Percentiles rank a stretch among this genome's conserved stretches.
Evolutionary conservation across 2,797 vertebrate species (phyloP).

Genomic region (Brachyalestes nurse): DNA sequence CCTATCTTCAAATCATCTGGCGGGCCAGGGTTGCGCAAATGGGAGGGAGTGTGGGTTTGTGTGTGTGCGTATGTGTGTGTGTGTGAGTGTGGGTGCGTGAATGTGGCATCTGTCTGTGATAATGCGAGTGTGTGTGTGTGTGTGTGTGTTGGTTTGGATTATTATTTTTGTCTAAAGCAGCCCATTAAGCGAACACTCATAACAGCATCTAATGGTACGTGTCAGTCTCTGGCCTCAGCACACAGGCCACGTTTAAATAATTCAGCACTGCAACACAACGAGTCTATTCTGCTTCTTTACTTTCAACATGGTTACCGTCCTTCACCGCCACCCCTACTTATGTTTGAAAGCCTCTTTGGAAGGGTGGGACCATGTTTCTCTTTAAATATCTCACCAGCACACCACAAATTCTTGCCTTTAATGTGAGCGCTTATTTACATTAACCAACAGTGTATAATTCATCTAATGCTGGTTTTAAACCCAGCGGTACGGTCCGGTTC

Average conservation of each 20-base stretch:
- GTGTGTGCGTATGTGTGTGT: slow-evolving; percentile 29
- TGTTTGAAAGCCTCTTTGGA: slow-evolving; percentile 31
- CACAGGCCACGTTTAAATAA: slow-evolving; percentile 44
- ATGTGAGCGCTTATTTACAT: slow-evolving; percentile 17
- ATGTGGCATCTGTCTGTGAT: slow-evolving; percentile 24
- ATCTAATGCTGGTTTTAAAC: background rate
- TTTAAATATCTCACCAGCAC: slow-evolving; percentile 33
- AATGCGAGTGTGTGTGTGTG: slow-evolving; percentile 5
- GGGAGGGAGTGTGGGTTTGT: slow-evolving; percentile 27
- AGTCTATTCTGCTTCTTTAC: slow-evolving; percentile 34
- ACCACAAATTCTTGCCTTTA: slow-evolving; percentile 10
- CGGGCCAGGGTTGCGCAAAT: slow-evolving; percentile 24
- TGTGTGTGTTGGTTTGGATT: slow-evolving; percentile 32
- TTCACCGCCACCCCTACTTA: slow-evolving; percentile 9
- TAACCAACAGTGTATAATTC: slow-evolving; percentile 21
- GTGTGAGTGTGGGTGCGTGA: background rate
- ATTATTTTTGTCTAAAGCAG: slow-evolving; percentile 45
- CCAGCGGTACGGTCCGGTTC: no score
- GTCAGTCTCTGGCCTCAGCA: slow-evolving; percentile 35
- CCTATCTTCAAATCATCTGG: slow-evolving; percentile 53
- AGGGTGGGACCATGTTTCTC: slow-evolving; percentile 44
- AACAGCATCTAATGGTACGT: slow-evolving; percentile 44
- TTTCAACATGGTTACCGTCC: slow-evolving; percentile 20
- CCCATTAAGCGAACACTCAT: slow-evolving; percentile 46
- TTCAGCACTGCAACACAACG: slow-evolving; percentile 46